Evolutionary conservation across 2,888 invertebrate genomes (phyloP).

Genomic region (Nomada goodeniana): DNA sequence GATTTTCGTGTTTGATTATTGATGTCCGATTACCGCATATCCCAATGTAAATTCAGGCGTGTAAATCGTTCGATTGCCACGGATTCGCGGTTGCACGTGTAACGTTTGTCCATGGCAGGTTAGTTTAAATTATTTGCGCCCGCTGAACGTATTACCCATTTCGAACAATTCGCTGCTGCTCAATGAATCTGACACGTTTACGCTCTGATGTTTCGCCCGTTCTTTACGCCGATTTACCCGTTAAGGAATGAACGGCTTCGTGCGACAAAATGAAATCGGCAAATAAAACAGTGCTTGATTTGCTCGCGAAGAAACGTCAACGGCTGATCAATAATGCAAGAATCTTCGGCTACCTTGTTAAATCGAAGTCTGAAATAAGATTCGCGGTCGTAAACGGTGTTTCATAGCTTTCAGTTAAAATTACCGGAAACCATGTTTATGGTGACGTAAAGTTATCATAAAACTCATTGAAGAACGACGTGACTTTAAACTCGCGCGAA

Average conservation of each 20-base stretch:
- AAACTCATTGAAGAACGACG: not conserved
- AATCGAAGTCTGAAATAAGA: constrained; percentile 27
- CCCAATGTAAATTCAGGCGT: constrained; percentile 37
- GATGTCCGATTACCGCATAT: constrained; percentile 41
- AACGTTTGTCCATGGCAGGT: constrained; percentile 45
- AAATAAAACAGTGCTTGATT: not conserved
- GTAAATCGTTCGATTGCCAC: constrained; percentile 45
- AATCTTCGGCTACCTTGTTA: constrained; percentile 22
- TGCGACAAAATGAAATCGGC: constrained; percentile 10
- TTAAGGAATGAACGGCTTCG: constrained; percentile 4
- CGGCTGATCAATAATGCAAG: not conserved
- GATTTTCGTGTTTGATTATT: constrained; percentile 36
- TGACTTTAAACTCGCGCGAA: not conserved
- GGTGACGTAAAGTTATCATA: constrained; percentile 4
- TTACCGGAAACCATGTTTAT: not conserved
- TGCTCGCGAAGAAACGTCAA: not conserved
- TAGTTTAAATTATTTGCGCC: constrained; percentile 53
- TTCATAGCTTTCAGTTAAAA: constrained; percentile 20
- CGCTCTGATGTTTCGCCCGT: not conserved
- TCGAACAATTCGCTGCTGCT: constrained; percentile 14
- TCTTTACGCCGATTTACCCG: not conserved
- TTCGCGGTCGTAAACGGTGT: constrained; percentile 8
- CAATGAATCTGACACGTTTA: not conserved
- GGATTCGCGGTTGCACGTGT: constrained; percentile 33
- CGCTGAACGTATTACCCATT: constrained; percentile 15